These are phyloP conservation scores for Labeo rohita DNA, from an alignment of 2,113 vertebrate species.

Conservation along the genomic window DNA sequence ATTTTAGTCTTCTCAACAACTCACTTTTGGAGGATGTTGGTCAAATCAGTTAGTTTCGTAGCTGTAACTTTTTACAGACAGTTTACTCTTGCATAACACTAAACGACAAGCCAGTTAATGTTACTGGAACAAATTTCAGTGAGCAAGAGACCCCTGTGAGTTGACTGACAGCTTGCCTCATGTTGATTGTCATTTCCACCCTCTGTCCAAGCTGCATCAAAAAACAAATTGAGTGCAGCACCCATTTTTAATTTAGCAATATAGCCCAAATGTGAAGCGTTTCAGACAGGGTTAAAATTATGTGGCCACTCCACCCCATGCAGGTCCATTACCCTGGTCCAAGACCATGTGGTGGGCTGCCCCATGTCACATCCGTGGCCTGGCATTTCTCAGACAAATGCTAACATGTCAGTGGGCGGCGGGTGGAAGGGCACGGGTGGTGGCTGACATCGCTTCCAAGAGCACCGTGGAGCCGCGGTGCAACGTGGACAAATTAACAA, in stretches of 20 bases:
- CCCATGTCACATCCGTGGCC: slow-evolving; percentile 46
- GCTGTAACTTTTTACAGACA: neutral
- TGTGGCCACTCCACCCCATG: neutral
- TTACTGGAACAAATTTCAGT: neutral
- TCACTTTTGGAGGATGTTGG: neutral
- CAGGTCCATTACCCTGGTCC: neutral
- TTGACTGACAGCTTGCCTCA: slow-evolving; percentile 50
- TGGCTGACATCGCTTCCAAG: slow-evolving; percentile 26
- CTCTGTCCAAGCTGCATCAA: neutral
- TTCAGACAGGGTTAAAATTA: neutral
- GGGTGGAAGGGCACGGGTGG: slow-evolving; percentile 21
- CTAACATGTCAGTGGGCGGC: slow-evolving; percentile 30
- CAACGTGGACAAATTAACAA: slow-evolving; percentile 55
- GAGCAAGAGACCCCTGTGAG: neutral
- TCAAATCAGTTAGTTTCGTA: neutral
- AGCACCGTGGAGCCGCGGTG: neutral
- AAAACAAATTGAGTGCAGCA: slow-evolving; percentile 26
- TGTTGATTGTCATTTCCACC: slow-evolving; percentile 30
- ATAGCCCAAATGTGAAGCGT: slow-evolving; percentile 6
- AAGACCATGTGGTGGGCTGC: slow-evolving; percentile 3
- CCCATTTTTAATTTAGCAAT: slow-evolving; percentile 43
- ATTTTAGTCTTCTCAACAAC: too few relatives aligned
- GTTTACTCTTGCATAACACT: neutral
- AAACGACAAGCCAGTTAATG: neutral
- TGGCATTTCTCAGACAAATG: slow-evolving; percentile 57